A percentile compares a stretch with the other conserved stretches of the same genome.
Conservation (phyloP, 1,140 invertebrate genomes). For the Drosophila guanche region DNA sequence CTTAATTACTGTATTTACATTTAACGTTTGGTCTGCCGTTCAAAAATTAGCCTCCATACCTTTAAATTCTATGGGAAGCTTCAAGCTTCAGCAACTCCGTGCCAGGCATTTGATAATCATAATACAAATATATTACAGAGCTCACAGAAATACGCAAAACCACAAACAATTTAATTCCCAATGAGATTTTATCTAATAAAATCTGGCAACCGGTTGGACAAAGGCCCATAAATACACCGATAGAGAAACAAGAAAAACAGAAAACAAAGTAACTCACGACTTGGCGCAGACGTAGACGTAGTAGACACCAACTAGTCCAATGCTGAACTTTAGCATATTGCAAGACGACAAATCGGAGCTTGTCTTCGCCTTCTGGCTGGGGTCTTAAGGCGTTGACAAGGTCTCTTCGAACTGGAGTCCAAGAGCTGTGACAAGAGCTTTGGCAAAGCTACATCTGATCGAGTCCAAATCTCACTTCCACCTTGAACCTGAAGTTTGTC, state of each 20-base stretch:
- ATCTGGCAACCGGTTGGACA: conserved; percentile 61
- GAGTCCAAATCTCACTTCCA: neutral
- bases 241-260: conserved; percentile 13
- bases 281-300: conserved; percentile 18
- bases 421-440: no score
- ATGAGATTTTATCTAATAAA: conserved; percentile 61
- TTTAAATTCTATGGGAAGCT: conserved; percentile 24
- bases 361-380: conserved; percentile 14
- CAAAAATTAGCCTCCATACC: neutral
- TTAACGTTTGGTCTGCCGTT: neutral
- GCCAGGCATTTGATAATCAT: conserved; percentile 19
- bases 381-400: conserved; percentile 41
- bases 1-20: conserved; percentile 15
- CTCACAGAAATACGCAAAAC: conserved; percentile 25
- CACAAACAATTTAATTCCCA: conserved; percentile 23
- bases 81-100: conserved; percentile 48
- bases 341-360: conserved; percentile 51
- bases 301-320: conserved; percentile 40
- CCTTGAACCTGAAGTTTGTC: conserved; percentile 41
- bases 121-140: conserved; percentile 44
- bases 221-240: conserved; percentile 42
- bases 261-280: conserved; percentile 23
- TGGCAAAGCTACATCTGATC: conserved; percentile 20
- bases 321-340: conserved; percentile 73
- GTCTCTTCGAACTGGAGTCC: conserved; percentile 31